Base-by-base conservation (phyloP, 2,113 vertebrate genomes). In the Crotalus viridis region DNA sequence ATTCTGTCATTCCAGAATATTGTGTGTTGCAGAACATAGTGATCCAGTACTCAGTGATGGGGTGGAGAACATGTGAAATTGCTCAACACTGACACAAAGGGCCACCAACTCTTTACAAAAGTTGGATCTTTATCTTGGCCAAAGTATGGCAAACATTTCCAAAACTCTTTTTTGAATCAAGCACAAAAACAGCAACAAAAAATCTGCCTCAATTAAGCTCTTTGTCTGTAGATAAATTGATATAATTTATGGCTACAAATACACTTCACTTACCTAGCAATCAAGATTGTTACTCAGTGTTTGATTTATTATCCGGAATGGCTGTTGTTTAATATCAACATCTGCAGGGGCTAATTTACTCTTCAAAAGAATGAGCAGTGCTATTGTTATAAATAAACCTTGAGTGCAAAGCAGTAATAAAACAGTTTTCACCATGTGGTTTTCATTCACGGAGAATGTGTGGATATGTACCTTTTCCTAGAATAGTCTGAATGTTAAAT, bases 401-500 rank as follows among this genome's bases (percentile, higher is more conserved):
- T 19, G 55, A 57, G 10, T 28, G 2, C 57, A 85, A 86, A 94
- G 61, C 13, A 91, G 13, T 24, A 92, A n/a, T 85, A 93, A 52
- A 56, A 89, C 52, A 90, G 17, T 91, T 93, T 94, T 85, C 85
- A 1, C 39, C 88, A 12, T 17, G 6, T 85, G 56, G 5, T 85
- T 96, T 95, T 93, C 52, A 91, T 91, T 94, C 90, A 86, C 19
- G 89, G 4, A 69, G 64, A 55, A 6, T 33, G 85, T 94, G 92
- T 1, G 87, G 46, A 28, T 86, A 89, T 89, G 3, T 57, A 9
- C 54, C 21, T 10, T 7, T 92, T 95, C 87, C 15, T 56, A 88
- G 61, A 92, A 93, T 0, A 24, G 3, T 12, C 15, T 88, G 56
- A 33, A 17, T 43, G 56, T 81, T 89, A 93, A 95, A 94, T 57